These are phyloP conservation scores for Oscheius myriophilus DNA, from an alignment of 2,888 invertebrate species.

Conservation along the genomic window DNA sequence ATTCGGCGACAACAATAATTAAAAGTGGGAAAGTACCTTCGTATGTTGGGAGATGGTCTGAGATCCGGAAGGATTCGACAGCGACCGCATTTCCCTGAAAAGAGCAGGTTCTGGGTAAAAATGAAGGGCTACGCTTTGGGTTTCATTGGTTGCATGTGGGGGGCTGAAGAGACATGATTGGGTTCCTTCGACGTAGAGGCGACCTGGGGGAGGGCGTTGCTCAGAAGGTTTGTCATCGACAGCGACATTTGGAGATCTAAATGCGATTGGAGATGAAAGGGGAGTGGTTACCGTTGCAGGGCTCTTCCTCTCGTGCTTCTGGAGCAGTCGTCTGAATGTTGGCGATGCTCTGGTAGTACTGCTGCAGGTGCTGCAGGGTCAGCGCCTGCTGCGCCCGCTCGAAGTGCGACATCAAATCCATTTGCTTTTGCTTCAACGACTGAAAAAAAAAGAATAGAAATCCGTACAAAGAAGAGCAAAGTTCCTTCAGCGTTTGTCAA, in stretches of 20 bases:
- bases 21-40: slow-evolving; percentile 21
- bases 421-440: slow-evolving; percentile 61
- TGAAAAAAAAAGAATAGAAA: slow-evolving; percentile 37
- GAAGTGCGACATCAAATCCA: slow-evolving; percentile 60
- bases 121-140: slow-evolving; percentile 21
- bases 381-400: slow-evolving; percentile 56
- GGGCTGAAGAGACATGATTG: slow-evolving; percentile 1
- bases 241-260: slow-evolving; percentile 39
- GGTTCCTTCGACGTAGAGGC: slow-evolving; percentile 40
- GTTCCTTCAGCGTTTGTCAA: too few species aligned
- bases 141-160: slow-evolving; percentile 22
- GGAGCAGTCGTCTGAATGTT: not conserved
- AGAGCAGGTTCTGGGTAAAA: not conserved
- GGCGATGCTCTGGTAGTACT: slow-evolving; percentile 42
- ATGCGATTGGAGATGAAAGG: not conserved
- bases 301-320: slow-evolving; percentile 13
- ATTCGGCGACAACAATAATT: too few species aligned
- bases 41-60: slow-evolving; percentile 69
- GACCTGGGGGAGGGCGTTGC: slow-evolving; percentile 37
- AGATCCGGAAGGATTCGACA: slow-evolving; percentile 14
- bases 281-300: too few species aligned
- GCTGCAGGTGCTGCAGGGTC: slow-evolving; percentile 53
- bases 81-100: slow-evolving; percentile 26
- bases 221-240: slow-evolving; percentile 45
- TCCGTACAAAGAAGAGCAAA: slow-evolving; percentile 7